Evolutionary conservation across 2,113 vertebrate species (phyloP), one percentile per base, ranked within the genome.

Genomic region (Equus przewalskii): DNA sequence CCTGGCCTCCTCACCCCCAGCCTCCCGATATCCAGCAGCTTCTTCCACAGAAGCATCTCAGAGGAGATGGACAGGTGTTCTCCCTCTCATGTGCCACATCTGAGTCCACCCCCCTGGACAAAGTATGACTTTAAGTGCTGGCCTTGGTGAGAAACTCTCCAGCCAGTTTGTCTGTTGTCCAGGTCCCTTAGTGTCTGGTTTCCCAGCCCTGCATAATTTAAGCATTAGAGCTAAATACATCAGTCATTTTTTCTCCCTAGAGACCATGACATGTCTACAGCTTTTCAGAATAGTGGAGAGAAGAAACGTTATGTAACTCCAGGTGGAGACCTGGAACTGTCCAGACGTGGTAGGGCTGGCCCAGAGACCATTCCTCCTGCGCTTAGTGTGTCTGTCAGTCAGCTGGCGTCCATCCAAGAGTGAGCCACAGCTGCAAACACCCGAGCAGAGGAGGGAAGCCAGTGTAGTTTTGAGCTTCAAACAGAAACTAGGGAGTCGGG

Each of bases 141-240:
- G 84, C 76, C 87, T 46, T 44, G 41, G 24, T 24, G 69, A 62
- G 88, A 67, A 64, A 1, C 64, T 86, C 26, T 91, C 65, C 24
- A 56, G 94, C 91, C 95, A 65, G 83, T 51, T 26, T 15, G 28
- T 96, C 76, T 49, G 24, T 28, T 8, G 56, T 80, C 97, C 73
- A 56, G 81, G 49, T 46, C 76, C 46, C 65, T 95, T 30, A 0
- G 49, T 12, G 51, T 83, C 95, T 96, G 82, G 58, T 69, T 78
- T 93, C 75, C 91, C 75, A 87, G 69, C 62, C 96, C 87, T 72
- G 93, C 91, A 82, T 97, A 80, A 96, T 92, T 94, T 49, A 69
- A 78, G 96, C 94, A 95, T 97, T 86, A 96, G 96, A 22, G 58
- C 76, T 76, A 16, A 93, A 12, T 86, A 3, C 91, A 80, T 84